Evolutionary conservation across 2,888 invertebrate genomes (phyloP).

Genomic region (Orchesella flavescens): DNA sequence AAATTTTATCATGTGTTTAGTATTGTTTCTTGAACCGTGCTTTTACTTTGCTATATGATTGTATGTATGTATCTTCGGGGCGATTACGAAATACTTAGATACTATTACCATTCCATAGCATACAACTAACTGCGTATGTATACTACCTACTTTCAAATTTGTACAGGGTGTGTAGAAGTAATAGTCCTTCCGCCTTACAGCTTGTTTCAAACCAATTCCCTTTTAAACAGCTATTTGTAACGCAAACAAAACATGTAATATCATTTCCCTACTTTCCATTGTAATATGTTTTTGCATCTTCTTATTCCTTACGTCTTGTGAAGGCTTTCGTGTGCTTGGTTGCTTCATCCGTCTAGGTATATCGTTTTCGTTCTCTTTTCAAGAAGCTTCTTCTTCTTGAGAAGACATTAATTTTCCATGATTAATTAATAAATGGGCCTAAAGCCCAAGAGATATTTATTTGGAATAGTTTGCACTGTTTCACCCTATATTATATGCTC

Average conservation of each 20-base stretch:
- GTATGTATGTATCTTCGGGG: background rate
- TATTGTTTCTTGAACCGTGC: too few relatives aligned
- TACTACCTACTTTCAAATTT: background rate
- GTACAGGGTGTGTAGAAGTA: background rate
- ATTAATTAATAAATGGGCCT: constrained; percentile 64
- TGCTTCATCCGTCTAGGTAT: constrained; percentile 2
- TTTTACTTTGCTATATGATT: too few relatives aligned
- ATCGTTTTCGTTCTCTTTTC: constrained; percentile 24
- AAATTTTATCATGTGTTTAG: too few relatives aligned
- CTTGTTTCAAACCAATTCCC: constrained; percentile 15
- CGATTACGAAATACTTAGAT: background rate
- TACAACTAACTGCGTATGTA: background rate
- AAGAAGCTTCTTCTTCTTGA: constrained; percentile 40
- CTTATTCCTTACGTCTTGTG: background rate
- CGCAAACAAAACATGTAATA: background rate
- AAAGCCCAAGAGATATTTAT: constrained; percentile 55
- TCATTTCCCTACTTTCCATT: background rate
- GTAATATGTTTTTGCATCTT: background rate
- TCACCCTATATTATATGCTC: background rate
- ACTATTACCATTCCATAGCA: too few relatives aligned
- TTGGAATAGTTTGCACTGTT: constrained; percentile 49
- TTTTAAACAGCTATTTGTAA: constrained; percentile 2
- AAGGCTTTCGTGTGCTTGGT: background rate
- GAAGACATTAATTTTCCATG: constrained; percentile 63
- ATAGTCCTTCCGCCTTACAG: background rate